phyloP scores from a whole-genome alignment of 2,888 invertebrate species.

The Alitta virens region DNA sequence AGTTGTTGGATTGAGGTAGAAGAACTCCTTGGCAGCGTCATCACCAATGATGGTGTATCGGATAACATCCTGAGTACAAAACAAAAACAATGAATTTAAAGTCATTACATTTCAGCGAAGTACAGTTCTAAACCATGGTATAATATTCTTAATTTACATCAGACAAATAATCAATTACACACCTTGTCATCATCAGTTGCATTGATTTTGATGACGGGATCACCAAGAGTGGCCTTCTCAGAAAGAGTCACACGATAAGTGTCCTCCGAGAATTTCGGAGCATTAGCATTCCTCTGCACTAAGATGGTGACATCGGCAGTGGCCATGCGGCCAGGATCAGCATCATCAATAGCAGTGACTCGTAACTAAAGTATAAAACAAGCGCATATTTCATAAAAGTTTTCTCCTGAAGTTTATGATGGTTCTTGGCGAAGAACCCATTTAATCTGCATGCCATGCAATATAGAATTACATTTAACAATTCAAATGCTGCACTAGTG shows the following conservation, averaged over 20 bases:
- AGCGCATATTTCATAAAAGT: too few relatives aligned
- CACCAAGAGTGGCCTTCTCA: slow-evolving; percentile 33
- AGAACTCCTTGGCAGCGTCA: slow-evolving; percentile 32
- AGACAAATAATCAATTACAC: too few relatives aligned
- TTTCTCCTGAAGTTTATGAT: too few relatives aligned
- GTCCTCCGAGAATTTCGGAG: slow-evolving; percentile 34
- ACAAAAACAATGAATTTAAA: too few relatives aligned
- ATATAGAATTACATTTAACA: too few relatives aligned
- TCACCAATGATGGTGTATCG: slow-evolving; percentile 39
- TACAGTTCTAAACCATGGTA: too few relatives aligned
- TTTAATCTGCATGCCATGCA: too few relatives aligned
- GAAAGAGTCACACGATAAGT: slow-evolving; percentile 30
- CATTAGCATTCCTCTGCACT: slow-evolving; percentile 43
- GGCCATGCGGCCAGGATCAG: slow-evolving; percentile 33
- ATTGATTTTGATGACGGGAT: slow-evolving; percentile 34
- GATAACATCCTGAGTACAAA: slow-evolving; percentile 35
- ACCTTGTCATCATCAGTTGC: slow-evolving; percentile 44
- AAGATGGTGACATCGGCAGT: slow-evolving; percentile 42
- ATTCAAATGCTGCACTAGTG: too few relatives aligned
- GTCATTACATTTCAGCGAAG: too few relatives aligned
- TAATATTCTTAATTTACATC: too few relatives aligned
- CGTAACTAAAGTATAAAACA: slow-evolving; percentile 25
- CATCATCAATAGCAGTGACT: slow-evolving; percentile 38
- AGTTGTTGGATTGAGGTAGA: slow-evolving; percentile 42
- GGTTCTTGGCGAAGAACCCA: too few relatives aligned